These are phyloP conservation scores for Agrotis clavis DNA, from an alignment of 2,888 invertebrate genomes.

Conservation along the genomic window DNA sequence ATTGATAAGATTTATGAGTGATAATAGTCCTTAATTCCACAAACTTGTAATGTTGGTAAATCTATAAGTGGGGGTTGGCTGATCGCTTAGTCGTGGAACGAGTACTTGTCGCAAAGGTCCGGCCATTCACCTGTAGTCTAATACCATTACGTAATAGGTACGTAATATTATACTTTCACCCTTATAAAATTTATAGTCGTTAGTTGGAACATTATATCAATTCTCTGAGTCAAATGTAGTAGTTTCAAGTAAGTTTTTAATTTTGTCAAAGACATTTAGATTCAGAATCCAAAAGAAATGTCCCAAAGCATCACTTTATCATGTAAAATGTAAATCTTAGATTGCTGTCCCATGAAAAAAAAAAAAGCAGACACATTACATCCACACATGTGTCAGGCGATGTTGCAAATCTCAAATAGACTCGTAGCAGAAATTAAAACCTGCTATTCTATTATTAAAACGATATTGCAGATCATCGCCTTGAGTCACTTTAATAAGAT, in stretches of 20 bases:
- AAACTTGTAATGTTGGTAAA: conserved; percentile 27
- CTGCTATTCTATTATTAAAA: conserved; percentile 24
- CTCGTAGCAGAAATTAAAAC: conserved; percentile 20
- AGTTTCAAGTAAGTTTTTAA: too few relatives aligned
- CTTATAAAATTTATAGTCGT: conserved; percentile 1
- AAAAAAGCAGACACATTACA: not conserved
- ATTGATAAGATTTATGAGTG: conserved; percentile 2
- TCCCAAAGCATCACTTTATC: not conserved
- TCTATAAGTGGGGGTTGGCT: conserved; percentile 42
- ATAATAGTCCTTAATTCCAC: conserved; percentile 17
- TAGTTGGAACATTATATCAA: not conserved
- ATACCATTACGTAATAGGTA: conserved; percentile 31
- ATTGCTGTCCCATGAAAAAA: not conserved
- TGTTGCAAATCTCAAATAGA: conserved; percentile 1
- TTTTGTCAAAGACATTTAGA: too few relatives aligned
- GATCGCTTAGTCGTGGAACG: conserved; percentile 52
- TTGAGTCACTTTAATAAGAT: conserved; percentile 26
- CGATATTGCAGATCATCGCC: not conserved
- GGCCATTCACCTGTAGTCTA: conserved; percentile 56
- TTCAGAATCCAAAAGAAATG: not conserved
- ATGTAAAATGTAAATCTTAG: not conserved
- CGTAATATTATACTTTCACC: conserved; percentile 22
- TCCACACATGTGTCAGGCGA: conserved; percentile 4
- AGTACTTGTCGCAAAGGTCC: conserved; percentile 53
- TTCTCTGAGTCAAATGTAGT: too few relatives aligned